Conservation (phyloP, 2,888 invertebrate genomes). For the Choreutis nemorana region DNA sequence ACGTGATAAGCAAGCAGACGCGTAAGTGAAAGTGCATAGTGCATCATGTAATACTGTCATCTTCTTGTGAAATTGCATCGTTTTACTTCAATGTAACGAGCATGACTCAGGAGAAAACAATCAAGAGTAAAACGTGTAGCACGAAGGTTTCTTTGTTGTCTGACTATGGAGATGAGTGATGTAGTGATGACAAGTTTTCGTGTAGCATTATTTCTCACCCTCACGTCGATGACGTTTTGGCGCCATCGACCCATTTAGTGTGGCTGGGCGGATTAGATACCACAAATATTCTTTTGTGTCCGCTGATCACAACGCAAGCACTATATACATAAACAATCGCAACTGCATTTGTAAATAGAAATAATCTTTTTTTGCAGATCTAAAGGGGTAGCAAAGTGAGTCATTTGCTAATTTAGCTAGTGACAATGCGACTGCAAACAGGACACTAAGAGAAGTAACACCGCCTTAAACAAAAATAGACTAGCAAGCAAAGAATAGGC, state of each 20-base stretch:
- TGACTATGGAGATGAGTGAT: constrained; percentile 11
- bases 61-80: constrained; percentile 63
- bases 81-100: constrained; percentile 27
- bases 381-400: constrained; percentile 56
- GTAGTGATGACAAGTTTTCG: not conserved
- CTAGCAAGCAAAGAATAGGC: constrained; percentile 56
- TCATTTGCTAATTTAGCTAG: constrained; percentile 48
- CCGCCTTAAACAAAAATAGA: constrained; percentile 34
- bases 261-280: constrained; percentile 43
- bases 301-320: constrained; percentile 39
- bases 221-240: constrained; percentile 51
- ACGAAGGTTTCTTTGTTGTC: constrained; percentile 22
- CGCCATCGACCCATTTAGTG: constrained; percentile 64
- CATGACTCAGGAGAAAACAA: constrained; percentile 35
- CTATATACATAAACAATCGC: constrained; percentile 34
- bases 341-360: constrained; percentile 20
- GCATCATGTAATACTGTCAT: constrained; percentile 61
- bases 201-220: constrained; percentile 26
- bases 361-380: constrained; percentile 43
- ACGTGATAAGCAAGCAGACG: constrained; percentile 36
- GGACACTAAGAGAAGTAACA: constrained; percentile 40
- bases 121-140: constrained; percentile 19
- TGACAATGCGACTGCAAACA: constrained; percentile 60
- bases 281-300: constrained; percentile 36
- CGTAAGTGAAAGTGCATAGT: constrained; percentile 66